Percentiles rank a stretch among this genome's conserved stretches.
phyloP scores from a whole-genome alignment of 2,113 vertebrate species.

The Choloepus hoffmanni region DNA sequence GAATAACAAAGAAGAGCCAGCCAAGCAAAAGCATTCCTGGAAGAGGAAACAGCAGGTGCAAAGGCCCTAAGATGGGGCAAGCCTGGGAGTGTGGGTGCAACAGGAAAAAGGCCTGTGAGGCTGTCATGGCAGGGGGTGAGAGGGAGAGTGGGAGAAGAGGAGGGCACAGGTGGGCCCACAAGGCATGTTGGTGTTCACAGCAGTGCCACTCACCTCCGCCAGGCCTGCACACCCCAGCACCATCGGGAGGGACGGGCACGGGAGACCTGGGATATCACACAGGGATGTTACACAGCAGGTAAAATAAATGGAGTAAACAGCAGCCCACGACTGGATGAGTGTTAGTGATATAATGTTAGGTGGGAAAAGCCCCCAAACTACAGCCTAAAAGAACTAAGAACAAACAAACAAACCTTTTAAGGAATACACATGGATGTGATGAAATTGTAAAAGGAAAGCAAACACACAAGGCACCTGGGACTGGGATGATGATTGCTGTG shows the following conservation, averaged over 20 bases:
- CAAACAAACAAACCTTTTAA: neutral
- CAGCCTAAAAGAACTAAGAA: neutral
- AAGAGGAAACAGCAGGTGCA: neutral
- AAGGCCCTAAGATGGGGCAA: neutral
- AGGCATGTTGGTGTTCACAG: no score
- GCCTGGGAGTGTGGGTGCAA: no score
- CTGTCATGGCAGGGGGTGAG: neutral
- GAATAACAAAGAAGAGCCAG: neutral
- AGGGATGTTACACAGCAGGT: neutral
- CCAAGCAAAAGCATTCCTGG: neutral
- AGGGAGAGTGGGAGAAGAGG: neutral
- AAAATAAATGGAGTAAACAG: neutral
- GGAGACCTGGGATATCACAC: neutral
- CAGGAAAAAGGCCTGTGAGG: neutral
- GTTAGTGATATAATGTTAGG: neutral
- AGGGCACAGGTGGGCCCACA: fast-evolving
- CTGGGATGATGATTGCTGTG: neutral
- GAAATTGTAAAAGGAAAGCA: neutral
- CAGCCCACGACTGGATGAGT: neutral
- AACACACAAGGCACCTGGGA: neutral
- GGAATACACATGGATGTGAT: neutral
- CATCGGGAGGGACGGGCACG: neutral
- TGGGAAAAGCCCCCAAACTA: neutral
- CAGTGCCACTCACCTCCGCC: neutral
- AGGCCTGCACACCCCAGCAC: neutral